These are phyloP conservation scores for Teleogryllus occipitalis DNA, from an alignment of 1,140 invertebrate genomes.

Conservation along the genomic window DNA sequence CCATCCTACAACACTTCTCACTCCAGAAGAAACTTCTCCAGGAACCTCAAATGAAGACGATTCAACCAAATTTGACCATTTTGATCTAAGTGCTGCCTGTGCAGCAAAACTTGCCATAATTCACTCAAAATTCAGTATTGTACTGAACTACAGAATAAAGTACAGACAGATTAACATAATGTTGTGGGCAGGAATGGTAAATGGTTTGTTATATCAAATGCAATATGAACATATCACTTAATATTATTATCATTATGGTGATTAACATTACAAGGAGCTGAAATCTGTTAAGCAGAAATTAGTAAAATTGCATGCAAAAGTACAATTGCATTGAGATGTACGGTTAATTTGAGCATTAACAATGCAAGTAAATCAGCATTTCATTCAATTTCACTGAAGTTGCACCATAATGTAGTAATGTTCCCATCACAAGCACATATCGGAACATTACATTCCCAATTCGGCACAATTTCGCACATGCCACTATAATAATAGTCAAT, in stretches of 20 bases:
- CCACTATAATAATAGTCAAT: no score
- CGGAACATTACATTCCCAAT: no score
- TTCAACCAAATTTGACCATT: slow-evolving; percentile 57
- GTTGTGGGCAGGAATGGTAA: background rate
- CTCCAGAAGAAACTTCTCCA: slow-evolving; percentile 54
- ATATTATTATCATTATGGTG: no score
- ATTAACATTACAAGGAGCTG: background rate
- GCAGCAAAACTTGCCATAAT: slow-evolving; percentile 55
- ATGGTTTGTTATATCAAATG: no score
- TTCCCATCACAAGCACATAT: no score
- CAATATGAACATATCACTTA: no score
- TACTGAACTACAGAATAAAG: background rate
- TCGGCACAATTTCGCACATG: no score
- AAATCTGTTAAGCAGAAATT: background rate
- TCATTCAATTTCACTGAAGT: no score
- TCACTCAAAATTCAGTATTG: slow-evolving; percentile 11
- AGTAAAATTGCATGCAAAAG: background rate
- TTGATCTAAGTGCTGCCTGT: slow-evolving; percentile 51
- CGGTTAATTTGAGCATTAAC: no score
- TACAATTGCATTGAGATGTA: background rate
- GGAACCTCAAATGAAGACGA: slow-evolving; percentile 50
- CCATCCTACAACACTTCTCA: slow-evolving; percentile 63
- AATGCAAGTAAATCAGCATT: no score
- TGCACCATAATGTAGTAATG: no score
- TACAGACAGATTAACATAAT: slow-evolving; percentile 1